These are phyloP conservation scores for Brotula barbata DNA, from an alignment of 2,797 vertebrate species.

Conservation along the genomic window DNA sequence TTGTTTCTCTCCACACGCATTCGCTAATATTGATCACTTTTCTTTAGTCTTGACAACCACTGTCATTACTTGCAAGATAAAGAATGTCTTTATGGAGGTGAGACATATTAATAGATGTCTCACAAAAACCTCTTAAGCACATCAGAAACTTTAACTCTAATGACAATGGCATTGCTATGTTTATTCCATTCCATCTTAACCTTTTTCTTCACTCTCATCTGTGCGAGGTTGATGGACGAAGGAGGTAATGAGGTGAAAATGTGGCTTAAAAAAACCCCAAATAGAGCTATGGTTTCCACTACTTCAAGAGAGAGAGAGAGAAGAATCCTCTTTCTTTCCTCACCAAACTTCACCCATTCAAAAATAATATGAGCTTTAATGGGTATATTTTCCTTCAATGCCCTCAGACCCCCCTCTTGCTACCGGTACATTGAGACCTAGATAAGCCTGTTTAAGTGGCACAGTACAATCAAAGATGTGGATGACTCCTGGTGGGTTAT, in stretches of 20 bases:
- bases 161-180: conserved; percentile 1
- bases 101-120: neutral
- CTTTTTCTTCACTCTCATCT: conserved; percentile 36
- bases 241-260: conserved; percentile 29
- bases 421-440: conserved; percentile 51
- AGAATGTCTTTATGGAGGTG: conserved; percentile 6
- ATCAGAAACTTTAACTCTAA: conserved; percentile 14
- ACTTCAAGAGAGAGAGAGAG: too few species aligned
- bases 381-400: conserved; percentile 37
- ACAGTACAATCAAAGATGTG: conserved; percentile 37
- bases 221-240: conserved; percentile 14
- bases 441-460: conserved; percentile 67
- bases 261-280: conserved; percentile 23
- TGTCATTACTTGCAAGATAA: conserved; percentile 12
- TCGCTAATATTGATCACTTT: too few species aligned
- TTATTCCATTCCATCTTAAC: conserved; percentile 1
- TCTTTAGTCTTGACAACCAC: too few species aligned
- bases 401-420: conserved; percentile 23
- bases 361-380: conserved; percentile 47
- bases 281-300: conserved; percentile 38
- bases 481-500: conserved; percentile 60
- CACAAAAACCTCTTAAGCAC: conserved; percentile 3
- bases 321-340: conserved; percentile 30
- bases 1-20: too few species aligned
- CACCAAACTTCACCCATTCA: conserved; percentile 24